Evolutionary conservation across 2,888 invertebrate species (phyloP).

Genomic region (Lymantria dispar): DNA sequence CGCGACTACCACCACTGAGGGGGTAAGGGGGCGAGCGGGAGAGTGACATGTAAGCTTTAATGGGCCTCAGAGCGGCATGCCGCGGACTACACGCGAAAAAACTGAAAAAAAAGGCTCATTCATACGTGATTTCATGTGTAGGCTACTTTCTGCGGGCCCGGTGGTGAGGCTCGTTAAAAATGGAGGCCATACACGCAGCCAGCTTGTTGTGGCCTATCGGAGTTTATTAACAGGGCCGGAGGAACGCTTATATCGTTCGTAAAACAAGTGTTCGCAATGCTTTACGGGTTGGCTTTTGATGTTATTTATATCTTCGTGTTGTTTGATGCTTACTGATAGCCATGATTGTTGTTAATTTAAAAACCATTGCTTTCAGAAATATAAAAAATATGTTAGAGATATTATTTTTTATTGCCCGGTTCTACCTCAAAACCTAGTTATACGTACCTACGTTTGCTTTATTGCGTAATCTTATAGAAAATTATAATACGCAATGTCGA

Average conservation of each 20-base stretch:
- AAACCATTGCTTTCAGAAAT: no score
- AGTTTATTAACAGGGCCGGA: constrained; percentile 73
- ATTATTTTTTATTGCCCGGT: no score
- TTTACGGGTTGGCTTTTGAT: constrained; percentile 32
- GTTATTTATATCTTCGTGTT: constrained; percentile 7
- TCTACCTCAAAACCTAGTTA: no score
- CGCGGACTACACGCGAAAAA: constrained; percentile 76
- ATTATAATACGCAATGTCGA: no score
- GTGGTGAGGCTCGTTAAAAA: constrained; percentile 79
- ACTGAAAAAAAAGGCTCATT: constrained; percentile 76
- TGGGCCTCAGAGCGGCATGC: constrained; percentile 72
- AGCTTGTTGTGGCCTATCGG: constrained; percentile 75
- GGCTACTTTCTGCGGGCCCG: constrained; percentile 78
- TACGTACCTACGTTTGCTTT: no score
- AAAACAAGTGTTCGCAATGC: constrained; percentile 54
- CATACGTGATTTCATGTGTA: constrained; percentile 82
- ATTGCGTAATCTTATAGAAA: no score
- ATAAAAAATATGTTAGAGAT: no score
- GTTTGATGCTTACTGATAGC: background rate
- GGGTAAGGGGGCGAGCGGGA: constrained; percentile 49
- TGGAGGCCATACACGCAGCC: constrained; percentile 68
- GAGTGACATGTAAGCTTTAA: constrained; percentile 82
- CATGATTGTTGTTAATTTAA: background rate
- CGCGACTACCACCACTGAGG: constrained; percentile 29
- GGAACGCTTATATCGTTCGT: constrained; percentile 51